Percentiles rank a stretch among this genome's conserved stretches.
Evolutionary conservation across 1,140 invertebrate species (phyloP).

Genomic region (Bombus balteatus): DNA sequence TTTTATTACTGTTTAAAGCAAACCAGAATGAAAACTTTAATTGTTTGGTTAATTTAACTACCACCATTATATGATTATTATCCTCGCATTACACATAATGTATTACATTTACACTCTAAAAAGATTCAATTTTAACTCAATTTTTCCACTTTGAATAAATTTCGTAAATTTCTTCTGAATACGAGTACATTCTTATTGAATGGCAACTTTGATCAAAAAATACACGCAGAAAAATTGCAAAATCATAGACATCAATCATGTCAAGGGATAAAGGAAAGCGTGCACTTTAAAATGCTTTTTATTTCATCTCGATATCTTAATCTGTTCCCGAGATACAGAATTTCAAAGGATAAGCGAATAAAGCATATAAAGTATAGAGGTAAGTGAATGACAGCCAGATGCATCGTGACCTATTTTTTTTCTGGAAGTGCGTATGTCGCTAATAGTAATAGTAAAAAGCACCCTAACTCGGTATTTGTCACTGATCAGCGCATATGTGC

Average conservation of each 20-base stretch:
- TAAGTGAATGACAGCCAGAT: neutral
- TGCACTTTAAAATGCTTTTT: neutral
- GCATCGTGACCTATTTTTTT: neutral
- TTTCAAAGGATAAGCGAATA: neutral
- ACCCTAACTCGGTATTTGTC: neutral
- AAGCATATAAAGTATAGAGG: too few relatives aligned
- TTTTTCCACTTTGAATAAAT: neutral
- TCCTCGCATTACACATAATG: neutral
- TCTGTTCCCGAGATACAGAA: neutral
- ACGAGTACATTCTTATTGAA: neutral
- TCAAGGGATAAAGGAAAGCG: too few relatives aligned
- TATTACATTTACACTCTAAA: neutral
- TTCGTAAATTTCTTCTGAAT: neutral
- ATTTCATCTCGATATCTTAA: neutral
- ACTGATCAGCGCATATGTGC: neutral
- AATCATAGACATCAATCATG: neutral
- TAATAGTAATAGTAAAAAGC: neutral
- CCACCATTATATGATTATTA: neutral
- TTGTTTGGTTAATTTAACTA: neutral
- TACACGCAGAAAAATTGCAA: neutral
- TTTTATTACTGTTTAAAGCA: neutral
- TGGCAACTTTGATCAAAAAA: neutral
- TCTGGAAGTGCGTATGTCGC: neutral
- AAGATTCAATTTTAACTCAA: neutral
- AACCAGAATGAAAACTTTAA: too few relatives aligned